Base-by-base conservation (phyloP, 2,888 invertebrate genomes). In the Cheilosia urbana region DNA sequence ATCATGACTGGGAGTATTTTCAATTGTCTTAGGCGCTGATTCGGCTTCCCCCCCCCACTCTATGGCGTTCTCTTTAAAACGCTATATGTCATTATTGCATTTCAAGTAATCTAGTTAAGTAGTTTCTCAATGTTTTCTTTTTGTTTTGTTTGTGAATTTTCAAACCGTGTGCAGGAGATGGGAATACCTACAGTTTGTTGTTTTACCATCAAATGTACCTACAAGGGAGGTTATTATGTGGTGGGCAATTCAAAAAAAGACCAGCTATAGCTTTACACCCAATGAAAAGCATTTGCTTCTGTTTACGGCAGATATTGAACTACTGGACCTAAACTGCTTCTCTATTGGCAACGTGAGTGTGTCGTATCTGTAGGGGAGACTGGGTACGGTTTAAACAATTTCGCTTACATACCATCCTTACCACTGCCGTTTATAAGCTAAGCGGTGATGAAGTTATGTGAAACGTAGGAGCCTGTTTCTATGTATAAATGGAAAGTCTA, bases 1-100 rank as follows among this genome's bases (percentile, higher is more conserved):
- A 77, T 85, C 81, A 85, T 81, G 81, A 76, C 76, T 77, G 76
- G 68, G 76, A 81, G 76, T 53, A 85, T 77, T 81, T 71, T 53
- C 76, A 68, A 81, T 76, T 81, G 85, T 71, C 24, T 68, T 15
- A 47, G 17, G 27, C 19, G 13, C 11, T n/a, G 34, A 9, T 11
- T 2, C 9, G 34, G 34, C 13, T 42, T 72, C 47, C 40, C 55
- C 65, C 47, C 40, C 55, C 65, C 49, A 27, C 19, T 34, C 45
- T 2, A 19, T 45, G 30, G 4, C 11, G 45, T 69, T 62, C 37
- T 47, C 40, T 69, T 53, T 55, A 42, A 77, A 63, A 69, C 47
- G 49, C 57, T 63, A 55, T 83, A 62, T 62, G 65, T 69, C 73
- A 83, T 83, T 83, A 83, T 73, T 78, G 78, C 73, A 73, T 68